These are phyloP conservation scores for Austrolebias charrua DNA, from an alignment of 2,797 vertebrate genomes.

Conservation along the genomic window DNA sequence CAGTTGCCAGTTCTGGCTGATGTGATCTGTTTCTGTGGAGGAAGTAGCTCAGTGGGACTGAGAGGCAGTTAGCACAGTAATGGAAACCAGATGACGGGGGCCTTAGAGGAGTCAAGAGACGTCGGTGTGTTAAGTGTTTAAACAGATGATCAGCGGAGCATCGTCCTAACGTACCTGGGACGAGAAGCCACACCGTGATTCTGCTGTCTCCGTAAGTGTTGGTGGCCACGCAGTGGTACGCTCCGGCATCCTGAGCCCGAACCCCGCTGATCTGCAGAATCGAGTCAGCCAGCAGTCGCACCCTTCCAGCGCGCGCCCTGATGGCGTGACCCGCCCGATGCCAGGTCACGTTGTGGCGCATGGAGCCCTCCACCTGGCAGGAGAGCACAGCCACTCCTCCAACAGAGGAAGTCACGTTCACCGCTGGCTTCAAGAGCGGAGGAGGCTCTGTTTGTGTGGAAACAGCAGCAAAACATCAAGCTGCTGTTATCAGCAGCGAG, in stretches of 20 bases:
- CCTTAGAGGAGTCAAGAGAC: constrained; percentile 53
- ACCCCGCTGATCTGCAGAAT: constrained; percentile 82
- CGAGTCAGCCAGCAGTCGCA: constrained; percentile 78
- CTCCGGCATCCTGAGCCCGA: constrained; percentile 75
- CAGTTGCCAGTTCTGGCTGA: constrained; percentile 42
- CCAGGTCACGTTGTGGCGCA: constrained; percentile 90
- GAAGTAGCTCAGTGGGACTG: constrained; percentile 55
- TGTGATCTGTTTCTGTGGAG: constrained; percentile 54
- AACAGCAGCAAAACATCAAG: constrained; percentile 37
- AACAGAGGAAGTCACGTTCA: constrained; percentile 81
- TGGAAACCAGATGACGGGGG: constrained; percentile 74
- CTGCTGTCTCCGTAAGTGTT: constrained; percentile 76
- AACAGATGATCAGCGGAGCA: constrained; percentile 62
- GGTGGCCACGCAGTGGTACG: constrained; percentile 83
- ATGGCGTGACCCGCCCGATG: constrained; percentile 72
- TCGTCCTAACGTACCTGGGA: constrained; percentile 80
- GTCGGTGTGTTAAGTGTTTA: constrained; percentile 51
- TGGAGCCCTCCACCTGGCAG: constrained; percentile 79
- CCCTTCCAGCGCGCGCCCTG: constrained; percentile 50
- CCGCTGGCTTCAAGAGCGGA: constrained; percentile 71
- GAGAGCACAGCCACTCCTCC: constrained; percentile 82
- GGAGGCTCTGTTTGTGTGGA: constrained; percentile 82
- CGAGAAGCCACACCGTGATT: constrained; percentile 83
- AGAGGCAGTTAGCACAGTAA: constrained; percentile 57
- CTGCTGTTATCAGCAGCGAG: constrained; percentile 27